Evolutionary conservation across 2,797 vertebrate species (phyloP).

Genomic region (Sebastiscus albofasciatus): DNA sequence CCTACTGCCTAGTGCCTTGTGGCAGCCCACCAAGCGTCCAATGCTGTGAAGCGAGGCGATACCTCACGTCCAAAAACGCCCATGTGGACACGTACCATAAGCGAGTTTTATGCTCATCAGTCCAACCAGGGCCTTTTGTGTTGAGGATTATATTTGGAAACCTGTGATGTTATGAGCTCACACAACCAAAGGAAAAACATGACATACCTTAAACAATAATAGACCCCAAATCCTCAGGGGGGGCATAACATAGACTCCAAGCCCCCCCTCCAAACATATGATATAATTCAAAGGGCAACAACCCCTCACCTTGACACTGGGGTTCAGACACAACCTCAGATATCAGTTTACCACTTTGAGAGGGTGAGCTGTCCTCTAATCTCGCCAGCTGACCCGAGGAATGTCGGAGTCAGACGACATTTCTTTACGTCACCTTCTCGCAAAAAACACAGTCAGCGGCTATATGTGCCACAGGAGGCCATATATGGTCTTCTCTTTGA

Average conservation of each 20-base stretch:
- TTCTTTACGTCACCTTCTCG: constrained; percentile 52
- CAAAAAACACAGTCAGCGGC: constrained; percentile 18
- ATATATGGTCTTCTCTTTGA: constrained; percentile 35
- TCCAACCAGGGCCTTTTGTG: neutral
- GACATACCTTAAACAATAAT: constrained; percentile 67
- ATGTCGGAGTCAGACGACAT: constrained; percentile 59
- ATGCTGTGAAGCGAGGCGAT: too few species aligned
- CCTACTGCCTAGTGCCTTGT: too few species aligned
- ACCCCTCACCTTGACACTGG: constrained; percentile 75
- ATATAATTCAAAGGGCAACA: constrained; percentile 70
- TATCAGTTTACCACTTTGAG: constrained; percentile 67
- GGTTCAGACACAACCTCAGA: constrained; percentile 59
- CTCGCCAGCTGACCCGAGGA: constrained; percentile 68
- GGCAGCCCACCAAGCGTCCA: too few species aligned
- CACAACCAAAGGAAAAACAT: constrained; percentile 47
- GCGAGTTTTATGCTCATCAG: neutral
- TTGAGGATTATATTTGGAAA: constrained; percentile 35
- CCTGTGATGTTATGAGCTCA: constrained; percentile 45
- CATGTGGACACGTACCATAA: too few species aligned
- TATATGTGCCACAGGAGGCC: constrained; percentile 20
- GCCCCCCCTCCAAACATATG: constrained; percentile 67
- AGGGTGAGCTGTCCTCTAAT: constrained; percentile 62
- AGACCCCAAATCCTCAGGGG: constrained; percentile 54
- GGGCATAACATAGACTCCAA: constrained; percentile 40
- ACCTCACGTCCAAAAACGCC: too few species aligned